Evolutionary conservation across 2,113 vertebrate species (phyloP).

Genomic region (Alligator mississippiensis): DNA sequence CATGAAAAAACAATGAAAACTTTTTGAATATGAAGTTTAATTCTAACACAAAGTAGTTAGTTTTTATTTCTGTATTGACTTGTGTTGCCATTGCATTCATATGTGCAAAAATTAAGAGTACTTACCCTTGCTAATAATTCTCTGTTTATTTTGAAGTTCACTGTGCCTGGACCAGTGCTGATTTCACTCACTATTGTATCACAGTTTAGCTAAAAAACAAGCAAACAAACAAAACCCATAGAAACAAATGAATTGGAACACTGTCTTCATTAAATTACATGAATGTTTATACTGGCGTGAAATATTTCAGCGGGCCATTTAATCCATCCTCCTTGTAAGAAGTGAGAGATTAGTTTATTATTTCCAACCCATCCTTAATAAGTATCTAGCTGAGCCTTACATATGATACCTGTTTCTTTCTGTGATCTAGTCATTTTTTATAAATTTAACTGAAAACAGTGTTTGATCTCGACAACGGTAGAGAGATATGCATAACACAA

Average conservation of each 20-base stretch:
- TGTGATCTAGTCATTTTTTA: not conserved
- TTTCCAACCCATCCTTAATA: not conserved
- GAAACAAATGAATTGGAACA: slow-evolving; percentile 1
- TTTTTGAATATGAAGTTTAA: not conserved
- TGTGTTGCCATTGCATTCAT: not conserved
- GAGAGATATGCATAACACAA: not conserved
- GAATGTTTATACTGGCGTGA: not conserved
- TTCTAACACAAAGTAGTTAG: not conserved
- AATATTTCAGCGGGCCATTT: not conserved
- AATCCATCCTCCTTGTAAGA: not conserved
- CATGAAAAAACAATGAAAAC: not conserved
- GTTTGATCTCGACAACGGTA: not conserved
- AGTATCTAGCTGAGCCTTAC: not conserved
- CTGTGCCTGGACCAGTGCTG: slow-evolving; percentile 76
- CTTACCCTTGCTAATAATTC: slow-evolving; percentile 90
- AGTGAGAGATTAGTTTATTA: not conserved
- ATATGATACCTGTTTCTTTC: not conserved
- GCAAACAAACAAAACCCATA: not conserved
- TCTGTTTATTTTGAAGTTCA: slow-evolving; percentile 90
- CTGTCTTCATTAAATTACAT: not conserved
- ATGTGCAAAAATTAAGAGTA: not conserved
- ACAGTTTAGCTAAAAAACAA: slow-evolving; percentile 82
- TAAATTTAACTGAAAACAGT: not conserved
- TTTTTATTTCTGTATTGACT: not conserved
- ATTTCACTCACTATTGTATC: slow-evolving; percentile 88